phyloP scores from a whole-genome alignment of 2,113 vertebrate species.

The Rhegmatorhina hoffmannsi region DNA sequence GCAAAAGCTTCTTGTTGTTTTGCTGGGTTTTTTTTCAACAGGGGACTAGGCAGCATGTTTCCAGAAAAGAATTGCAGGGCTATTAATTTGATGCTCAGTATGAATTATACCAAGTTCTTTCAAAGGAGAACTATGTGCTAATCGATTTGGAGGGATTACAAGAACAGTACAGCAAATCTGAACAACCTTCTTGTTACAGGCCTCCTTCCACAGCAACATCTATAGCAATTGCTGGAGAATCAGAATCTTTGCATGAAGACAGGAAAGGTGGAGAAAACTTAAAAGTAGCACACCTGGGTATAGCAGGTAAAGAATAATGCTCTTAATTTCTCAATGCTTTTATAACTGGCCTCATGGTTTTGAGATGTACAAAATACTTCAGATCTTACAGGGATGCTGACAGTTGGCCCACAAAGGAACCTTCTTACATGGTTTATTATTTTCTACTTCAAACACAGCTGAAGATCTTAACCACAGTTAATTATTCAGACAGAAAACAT shows the following conservation, averaged over 20 bases:
- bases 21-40: background rate
- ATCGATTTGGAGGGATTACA: background rate
- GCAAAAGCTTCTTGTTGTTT: background rate
- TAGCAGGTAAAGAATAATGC: conserved; percentile 67
- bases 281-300: conserved; percentile 74
- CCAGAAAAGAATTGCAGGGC: background rate
- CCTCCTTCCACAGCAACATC: conserved; percentile 91
- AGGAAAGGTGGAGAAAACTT: conserved; percentile 86
- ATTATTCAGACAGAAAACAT: background rate
- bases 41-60: background rate
- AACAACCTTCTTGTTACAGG: conserved; percentile 67
- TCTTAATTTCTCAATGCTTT: background rate
- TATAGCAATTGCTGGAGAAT: conserved; percentile 81
- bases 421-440: background rate
- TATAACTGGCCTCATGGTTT: background rate
- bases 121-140: background rate
- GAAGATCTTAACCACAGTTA: background rate
- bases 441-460: background rate
- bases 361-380: background rate
- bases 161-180: background rate
- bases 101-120: background rate
- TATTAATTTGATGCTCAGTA: background rate
- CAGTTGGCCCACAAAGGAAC: background rate
- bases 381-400: background rate
- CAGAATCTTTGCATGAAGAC: conserved; percentile 85